phyloP scores from a whole-genome alignment of 2,888 invertebrate species.

The Cataglyphis livida region DNA sequence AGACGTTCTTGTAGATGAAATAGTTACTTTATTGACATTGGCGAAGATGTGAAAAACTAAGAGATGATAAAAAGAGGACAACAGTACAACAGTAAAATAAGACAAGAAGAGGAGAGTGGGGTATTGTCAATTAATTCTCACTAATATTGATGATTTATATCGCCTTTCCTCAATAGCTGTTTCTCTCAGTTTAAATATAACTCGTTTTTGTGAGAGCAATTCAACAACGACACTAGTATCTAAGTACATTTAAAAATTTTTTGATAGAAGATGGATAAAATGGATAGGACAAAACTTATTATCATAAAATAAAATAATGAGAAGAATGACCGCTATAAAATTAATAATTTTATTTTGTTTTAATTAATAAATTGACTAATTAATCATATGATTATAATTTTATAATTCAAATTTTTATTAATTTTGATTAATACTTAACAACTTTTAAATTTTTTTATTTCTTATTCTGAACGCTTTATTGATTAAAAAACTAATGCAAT shows the following conservation, averaged over 20 bases:
- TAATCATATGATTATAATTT: not conserved
- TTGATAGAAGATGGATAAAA: not conserved
- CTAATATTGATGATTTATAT: conserved; percentile 79
- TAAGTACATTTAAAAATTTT: conserved; percentile 1
- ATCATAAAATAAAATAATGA: not conserved
- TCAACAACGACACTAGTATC: conserved; percentile 11
- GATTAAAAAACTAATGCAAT: conserved; percentile 11
- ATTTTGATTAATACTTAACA: not conserved
- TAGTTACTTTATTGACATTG: not conserved
- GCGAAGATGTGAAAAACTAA: not conserved
- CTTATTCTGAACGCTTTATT: not conserved
- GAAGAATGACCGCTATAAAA: not conserved
- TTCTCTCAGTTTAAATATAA: conserved; percentile 75
- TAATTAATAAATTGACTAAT: conserved; percentile 24
- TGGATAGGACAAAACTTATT: not conserved
- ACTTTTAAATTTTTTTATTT: not conserved
- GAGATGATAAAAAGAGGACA: not conserved
- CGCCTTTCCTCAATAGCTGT: conserved; percentile 71
- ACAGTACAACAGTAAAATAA: conserved; percentile 32
- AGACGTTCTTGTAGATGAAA: not conserved
- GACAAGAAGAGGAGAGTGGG: conserved; percentile 69
- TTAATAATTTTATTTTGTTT: not conserved
- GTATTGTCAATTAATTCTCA: conserved; percentile 83
- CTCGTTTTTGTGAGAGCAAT: conserved; percentile 59
- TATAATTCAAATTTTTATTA: not conserved